These are phyloP conservation scores for Oryzias javanicus DNA, from an alignment of 2,113 vertebrate species.

Conservation along the genomic window DNA sequence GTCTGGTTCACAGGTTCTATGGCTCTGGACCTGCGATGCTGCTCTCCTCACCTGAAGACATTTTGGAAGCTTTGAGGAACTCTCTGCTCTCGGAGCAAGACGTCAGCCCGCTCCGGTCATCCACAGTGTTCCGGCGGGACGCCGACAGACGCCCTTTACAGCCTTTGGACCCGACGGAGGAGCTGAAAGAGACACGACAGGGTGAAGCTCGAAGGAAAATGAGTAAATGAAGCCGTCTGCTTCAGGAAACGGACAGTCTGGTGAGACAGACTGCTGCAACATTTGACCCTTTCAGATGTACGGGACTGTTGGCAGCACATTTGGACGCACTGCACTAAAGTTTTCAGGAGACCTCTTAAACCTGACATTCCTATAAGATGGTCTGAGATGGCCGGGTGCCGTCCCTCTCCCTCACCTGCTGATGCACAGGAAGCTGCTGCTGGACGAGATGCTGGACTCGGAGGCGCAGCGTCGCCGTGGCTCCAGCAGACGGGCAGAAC, in stretches of 20 bases:
- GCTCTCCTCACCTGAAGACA: constrained; percentile 83
- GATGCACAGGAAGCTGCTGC: constrained; percentile 83
- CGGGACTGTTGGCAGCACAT: no score
- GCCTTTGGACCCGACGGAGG: constrained; percentile 81
- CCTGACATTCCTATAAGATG: no score
- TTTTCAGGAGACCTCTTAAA: no score
- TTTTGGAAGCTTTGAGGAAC: constrained; percentile 85
- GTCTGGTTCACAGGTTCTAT: neutral
- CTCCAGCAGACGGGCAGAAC: constrained; percentile 79
- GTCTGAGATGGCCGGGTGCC: no score
- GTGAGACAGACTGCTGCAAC: no score
- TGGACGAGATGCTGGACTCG: constrained; percentile 95
- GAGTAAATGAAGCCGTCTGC: no score
- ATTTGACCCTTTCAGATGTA: no score
- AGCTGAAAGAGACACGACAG: constrained; percentile 44
- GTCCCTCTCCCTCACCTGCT: constrained; percentile 74
- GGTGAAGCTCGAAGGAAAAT: neutral
- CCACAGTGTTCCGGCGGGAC: constrained; percentile 89
- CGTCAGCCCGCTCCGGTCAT: constrained; percentile 85
- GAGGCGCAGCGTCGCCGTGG: constrained; percentile 94
- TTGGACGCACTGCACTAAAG: no score
- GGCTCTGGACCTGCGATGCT: neutral
- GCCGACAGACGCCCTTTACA: constrained; percentile 86
- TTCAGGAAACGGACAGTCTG: no score
- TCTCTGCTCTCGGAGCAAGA: constrained; percentile 88